These are phyloP conservation scores for Caenorhabditis angaria DNA, from an alignment of 2,888 invertebrate species.

Conservation along the genomic window DNA sequence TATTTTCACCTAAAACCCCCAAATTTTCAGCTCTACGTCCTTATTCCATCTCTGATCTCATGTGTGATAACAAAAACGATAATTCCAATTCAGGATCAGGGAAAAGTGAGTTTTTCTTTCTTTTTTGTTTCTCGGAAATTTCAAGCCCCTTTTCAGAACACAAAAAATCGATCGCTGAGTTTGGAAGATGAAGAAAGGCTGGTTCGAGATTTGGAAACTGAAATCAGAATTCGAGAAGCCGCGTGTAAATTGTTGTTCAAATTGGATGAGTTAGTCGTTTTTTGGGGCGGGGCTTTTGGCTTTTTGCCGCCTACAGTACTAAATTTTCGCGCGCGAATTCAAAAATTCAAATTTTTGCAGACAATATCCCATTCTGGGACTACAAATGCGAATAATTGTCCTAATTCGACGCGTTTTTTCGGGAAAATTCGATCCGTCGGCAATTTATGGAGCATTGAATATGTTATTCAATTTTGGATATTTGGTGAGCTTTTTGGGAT, in stretches of 20 bases:
- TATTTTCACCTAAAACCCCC: not conserved
- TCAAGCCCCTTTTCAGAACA: not conserved
- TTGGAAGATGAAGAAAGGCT: slow-evolving; percentile 31
- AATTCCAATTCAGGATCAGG: slow-evolving; percentile 19
- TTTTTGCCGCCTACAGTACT: not conserved
- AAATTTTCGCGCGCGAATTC: not conserved
- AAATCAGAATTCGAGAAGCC: slow-evolving; percentile 22
- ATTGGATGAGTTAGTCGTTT: slow-evolving; percentile 15
- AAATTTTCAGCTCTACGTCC: slow-evolving; percentile 31
- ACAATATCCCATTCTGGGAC: slow-evolving; percentile 16
- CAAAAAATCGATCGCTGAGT: slow-evolving; percentile 8
- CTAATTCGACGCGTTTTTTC: slow-evolving; percentile 18
- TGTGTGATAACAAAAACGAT: slow-evolving; percentile 28
- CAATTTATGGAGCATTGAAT: slow-evolving; percentile 35
- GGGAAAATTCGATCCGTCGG: slow-evolving; percentile 15
- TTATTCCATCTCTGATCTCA: slow-evolving; percentile 33
- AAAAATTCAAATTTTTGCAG: slow-evolving; percentile 3
- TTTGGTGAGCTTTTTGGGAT: slow-evolving; percentile 15
- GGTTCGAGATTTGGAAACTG: slow-evolving; percentile 28
- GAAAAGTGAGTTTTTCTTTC: not conserved
- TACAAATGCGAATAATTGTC: slow-evolving; percentile 27
- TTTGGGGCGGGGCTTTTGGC: too few relatives aligned
- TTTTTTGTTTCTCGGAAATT: not conserved
- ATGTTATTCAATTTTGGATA: slow-evolving; percentile 36
- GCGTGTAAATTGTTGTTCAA: slow-evolving; percentile 19